Conservation (phyloP, 2,797 vertebrate species). For the Emys orbicularis region DNA sequence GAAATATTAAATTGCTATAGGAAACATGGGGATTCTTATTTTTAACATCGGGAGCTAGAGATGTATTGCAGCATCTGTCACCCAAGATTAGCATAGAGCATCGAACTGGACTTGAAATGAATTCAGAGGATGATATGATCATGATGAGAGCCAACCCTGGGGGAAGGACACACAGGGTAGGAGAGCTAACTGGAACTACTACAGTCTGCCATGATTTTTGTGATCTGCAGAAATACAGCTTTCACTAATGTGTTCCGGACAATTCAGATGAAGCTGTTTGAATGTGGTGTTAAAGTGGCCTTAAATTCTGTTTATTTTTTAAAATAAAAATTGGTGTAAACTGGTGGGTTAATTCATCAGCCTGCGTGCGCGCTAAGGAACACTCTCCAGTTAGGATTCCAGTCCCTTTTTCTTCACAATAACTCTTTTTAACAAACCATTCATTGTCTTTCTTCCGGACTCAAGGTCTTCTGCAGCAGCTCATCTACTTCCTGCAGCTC, state of each 20-base stretch:
- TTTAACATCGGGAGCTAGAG: slow-evolving; percentile 41
- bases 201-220: fast-evolving
- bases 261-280: not conserved
- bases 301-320: not conserved
- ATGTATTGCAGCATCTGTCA: slow-evolving; percentile 41
- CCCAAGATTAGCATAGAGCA: not conserved
- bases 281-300: not conserved
- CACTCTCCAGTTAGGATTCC: not conserved
- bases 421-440: not conserved
- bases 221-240: not conserved
- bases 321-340: not conserved
- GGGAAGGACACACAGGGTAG: not conserved
- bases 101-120: slow-evolving; percentile 32
- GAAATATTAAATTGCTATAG: slow-evolving; percentile 39
- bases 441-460: not conserved
- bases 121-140: not conserved
- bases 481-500: slow-evolving; percentile 7
- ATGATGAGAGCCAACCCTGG: not conserved
- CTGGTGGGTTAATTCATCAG: fast-evolving
- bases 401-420: not conserved
- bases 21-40: slow-evolving; percentile 48
- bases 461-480: not conserved
- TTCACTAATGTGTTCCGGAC: not conserved
- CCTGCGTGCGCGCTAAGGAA: fast-evolving
- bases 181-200: not conserved